These are phyloP conservation scores for Agapostemon virescens DNA, from an alignment of 2,888 invertebrate genomes.

Conservation along the genomic window DNA sequence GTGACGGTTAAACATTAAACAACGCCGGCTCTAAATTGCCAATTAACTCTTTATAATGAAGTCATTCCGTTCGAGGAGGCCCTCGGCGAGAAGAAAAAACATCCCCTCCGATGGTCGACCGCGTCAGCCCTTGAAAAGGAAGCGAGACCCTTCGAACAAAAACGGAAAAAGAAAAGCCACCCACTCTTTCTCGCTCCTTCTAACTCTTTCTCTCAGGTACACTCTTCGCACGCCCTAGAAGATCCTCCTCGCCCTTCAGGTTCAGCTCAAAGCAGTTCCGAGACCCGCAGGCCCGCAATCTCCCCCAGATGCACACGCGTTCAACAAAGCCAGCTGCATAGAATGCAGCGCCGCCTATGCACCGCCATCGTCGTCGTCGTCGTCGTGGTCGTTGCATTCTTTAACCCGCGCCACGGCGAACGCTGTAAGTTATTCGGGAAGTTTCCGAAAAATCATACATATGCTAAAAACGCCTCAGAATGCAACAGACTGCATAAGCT, in stretches of 20 bases:
- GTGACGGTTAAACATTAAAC: not conserved
- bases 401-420: not conserved
- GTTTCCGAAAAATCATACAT: not conserved
- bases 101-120: constrained; percentile 25
- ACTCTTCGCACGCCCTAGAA: not conserved
- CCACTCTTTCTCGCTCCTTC: not conserved
- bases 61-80: constrained; percentile 1
- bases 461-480: not conserved
- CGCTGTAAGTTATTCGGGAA: constrained; percentile 1
- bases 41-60: not conserved
- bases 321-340: constrained; percentile 3
- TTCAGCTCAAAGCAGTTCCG: constrained; percentile 11
- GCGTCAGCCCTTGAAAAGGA: constrained; percentile 19
- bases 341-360: not conserved
- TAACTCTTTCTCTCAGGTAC: not conserved
- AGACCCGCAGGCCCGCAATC: constrained; percentile 24
- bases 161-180: not conserved
- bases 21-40: constrained; percentile 4
- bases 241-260: not conserved
- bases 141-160: not conserved
- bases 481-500: constrained; percentile 1
- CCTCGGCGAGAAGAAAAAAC: constrained; percentile 16
- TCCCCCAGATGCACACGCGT: not conserved
- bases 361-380: not conserved
- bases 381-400: not conserved